These are phyloP conservation scores for Cinclus cinclus DNA, from an alignment of 2,113 vertebrate genomes.

Conservation along the genomic window DNA sequence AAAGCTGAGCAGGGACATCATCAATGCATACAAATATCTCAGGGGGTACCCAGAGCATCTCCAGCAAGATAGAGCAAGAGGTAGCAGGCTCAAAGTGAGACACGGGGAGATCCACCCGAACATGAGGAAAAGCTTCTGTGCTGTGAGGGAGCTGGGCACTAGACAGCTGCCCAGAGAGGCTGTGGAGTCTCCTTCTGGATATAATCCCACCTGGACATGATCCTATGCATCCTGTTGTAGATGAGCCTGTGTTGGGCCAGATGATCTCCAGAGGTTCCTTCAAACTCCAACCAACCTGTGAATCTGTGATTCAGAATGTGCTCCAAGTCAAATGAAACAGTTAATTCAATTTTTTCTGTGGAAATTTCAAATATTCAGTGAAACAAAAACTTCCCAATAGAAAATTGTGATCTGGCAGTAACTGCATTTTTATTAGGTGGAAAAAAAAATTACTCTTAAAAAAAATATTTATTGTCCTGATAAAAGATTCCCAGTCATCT, in stretches of 20 bases:
- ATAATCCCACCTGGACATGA: not conserved
- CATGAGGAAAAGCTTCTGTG: not conserved
- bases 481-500: not conserved
- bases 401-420: not conserved
- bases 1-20: not conserved
- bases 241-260: not conserved
- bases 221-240: fast-evolving
- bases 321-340: not conserved
- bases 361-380: not conserved
- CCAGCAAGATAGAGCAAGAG: fast-evolving
- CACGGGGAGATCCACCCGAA: not conserved
- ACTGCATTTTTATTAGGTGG: not conserved
- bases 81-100: not conserved
- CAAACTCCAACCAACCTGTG: not conserved
- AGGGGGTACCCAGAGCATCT: too few relatives aligned
- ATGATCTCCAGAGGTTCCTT: not conserved
- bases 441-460: not conserved
- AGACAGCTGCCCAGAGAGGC: not conserved
- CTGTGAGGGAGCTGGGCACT: not conserved
- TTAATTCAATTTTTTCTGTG: not conserved
- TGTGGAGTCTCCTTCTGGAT: not conserved
- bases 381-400: not conserved
- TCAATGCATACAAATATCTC: fast-evolving
- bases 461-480: conserved; percentile 20
- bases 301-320: not conserved